Base-by-base conservation (phyloP, 2,888 invertebrate species). In the Drosophila mayaguana region DNA sequence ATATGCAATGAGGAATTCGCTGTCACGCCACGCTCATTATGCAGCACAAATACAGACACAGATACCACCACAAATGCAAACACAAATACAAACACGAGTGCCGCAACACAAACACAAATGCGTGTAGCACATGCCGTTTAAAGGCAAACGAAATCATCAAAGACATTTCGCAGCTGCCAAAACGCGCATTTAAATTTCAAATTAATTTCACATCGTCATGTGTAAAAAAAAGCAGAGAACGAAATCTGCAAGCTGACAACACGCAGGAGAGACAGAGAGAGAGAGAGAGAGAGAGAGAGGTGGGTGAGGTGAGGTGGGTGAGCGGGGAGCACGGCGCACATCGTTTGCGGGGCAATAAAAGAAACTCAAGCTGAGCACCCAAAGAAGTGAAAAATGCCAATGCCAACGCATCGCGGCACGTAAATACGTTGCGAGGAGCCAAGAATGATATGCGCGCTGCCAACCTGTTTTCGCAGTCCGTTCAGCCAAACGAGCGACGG, bases 181-280 rank as follows among this genome's bases (percentile, higher is more conserved):
- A 72, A 75, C 69, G 83, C 88, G 79, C 77, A 87, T 90, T 87
- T 87, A 87, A 90, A 90, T 90, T 90, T 87, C 87, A 90, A 87
- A 87, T 87, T 87, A 81, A 90, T 87, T 89, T 90, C 75, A 61
- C 76, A 78, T 78, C 77, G 75, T 75, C 83, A 79, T 80, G 83
- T 75, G 64, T 59, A 55, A 73, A 71, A 65, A 59, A 14, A 63
- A 40, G 38, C 42, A 43, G 25, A 20, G 42, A 42, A 43, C 22
- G 56, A 80, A 76, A 83, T 80, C 72, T 85, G 83, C 88, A 80
- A 86, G 86, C 74, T 79, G 79, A 75, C 79, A 84, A 77, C 76
- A 68, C 34, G 59, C 45, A 61, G 38, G 16, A 32, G 36, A 45
- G 40, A 48, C 9, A 36, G 40, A 42, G 34, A 9, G 6, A 8